A percentile compares a stretch with the other conserved stretches of the same genome.
phyloP scores from a whole-genome alignment of 2,113 vertebrate genomes.

The Edolisoma coerulescens region DNA sequence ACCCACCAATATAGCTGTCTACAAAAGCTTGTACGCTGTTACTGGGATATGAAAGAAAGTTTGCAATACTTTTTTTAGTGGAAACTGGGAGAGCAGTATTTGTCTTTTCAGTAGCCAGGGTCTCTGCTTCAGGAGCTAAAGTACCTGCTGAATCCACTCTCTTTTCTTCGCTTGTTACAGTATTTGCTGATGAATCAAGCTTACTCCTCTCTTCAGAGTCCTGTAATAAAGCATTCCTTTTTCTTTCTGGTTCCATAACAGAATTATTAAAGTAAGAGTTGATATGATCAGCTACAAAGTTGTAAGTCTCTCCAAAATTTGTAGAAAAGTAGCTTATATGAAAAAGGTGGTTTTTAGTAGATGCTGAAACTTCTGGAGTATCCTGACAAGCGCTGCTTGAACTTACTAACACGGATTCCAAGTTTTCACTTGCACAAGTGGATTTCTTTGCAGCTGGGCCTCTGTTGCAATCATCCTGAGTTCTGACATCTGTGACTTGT shows the following conservation, averaged over 20 bases:
- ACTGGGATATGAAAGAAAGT: constrained; percentile 85
- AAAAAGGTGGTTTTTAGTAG: constrained; percentile 77
- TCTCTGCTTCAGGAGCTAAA: background rate
- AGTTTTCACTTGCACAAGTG: constrained; percentile 13
- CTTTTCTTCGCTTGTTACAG: background rate
- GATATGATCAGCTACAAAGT: constrained; percentile 86
- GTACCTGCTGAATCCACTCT: background rate
- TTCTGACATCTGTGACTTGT: constrained; percentile 23
- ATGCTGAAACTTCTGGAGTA: constrained; percentile 13
- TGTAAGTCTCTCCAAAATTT: constrained; percentile 89
- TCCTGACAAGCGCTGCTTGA: background rate
- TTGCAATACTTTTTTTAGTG: constrained; percentile 84
- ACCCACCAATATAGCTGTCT: constrained; percentile 86
- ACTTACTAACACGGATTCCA: background rate
- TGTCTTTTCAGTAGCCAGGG: background rate
- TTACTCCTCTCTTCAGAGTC: constrained; percentile 29
- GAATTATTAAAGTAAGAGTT: constrained; percentile 84
- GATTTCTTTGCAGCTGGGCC: constrained; percentile 13
- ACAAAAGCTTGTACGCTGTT: constrained; percentile 92
- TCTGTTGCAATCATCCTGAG: constrained; percentile 58
- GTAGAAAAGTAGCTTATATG: constrained; percentile 81
- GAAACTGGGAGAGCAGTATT: constrained; percentile 53
- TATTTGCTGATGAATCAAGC: background rate
- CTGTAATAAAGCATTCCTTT: constrained; percentile 4
- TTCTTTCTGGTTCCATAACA: constrained; percentile 69